Evolutionary conservation across 2,888 invertebrate genomes (phyloP).

Genomic region (Hermaeophaga mercurialis): DNA sequence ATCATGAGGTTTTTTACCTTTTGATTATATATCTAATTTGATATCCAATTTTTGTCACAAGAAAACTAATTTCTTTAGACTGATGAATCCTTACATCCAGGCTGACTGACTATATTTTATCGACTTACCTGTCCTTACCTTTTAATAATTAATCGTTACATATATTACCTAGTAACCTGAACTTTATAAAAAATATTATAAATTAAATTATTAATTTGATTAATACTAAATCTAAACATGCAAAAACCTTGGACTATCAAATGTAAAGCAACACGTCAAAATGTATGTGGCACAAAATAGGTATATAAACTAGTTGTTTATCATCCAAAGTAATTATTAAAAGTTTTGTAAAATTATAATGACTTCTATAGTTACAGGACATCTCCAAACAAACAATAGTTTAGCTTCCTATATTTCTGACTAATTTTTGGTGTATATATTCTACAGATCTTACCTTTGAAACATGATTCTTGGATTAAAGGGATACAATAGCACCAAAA

Average conservation of each 20-base stretch:
- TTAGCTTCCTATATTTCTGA: background rate
- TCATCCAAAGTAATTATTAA: too few species aligned
- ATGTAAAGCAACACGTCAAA: conserved; percentile 15
- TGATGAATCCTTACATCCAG: conserved; percentile 23
- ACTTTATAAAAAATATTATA: conserved; percentile 12
- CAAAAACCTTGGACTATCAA: conserved; percentile 45
- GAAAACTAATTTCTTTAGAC: conserved; percentile 6
- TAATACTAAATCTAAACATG: conserved; percentile 42
- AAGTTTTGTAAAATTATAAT: too few species aligned
- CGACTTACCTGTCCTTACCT: conserved; percentile 46
- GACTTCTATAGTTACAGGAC: background rate
- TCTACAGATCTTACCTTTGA: background rate
- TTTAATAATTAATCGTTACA: conserved; percentile 15
- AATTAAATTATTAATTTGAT: conserved; percentile 16
- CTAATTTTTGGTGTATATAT: background rate
- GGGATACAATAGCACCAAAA: background rate
- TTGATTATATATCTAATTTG: too few species aligned
- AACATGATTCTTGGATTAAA: background rate
- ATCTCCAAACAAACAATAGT: background rate
- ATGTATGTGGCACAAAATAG: conserved; percentile 2
- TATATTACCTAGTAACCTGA: conserved; percentile 15
- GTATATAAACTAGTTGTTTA: too few species aligned
- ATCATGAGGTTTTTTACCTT: too few species aligned
- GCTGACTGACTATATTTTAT: conserved; percentile 35
- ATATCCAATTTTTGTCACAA: background rate